phyloP scores from a whole-genome alignment of 2,797 vertebrate species.

The Dallia pectoralis region DNA sequence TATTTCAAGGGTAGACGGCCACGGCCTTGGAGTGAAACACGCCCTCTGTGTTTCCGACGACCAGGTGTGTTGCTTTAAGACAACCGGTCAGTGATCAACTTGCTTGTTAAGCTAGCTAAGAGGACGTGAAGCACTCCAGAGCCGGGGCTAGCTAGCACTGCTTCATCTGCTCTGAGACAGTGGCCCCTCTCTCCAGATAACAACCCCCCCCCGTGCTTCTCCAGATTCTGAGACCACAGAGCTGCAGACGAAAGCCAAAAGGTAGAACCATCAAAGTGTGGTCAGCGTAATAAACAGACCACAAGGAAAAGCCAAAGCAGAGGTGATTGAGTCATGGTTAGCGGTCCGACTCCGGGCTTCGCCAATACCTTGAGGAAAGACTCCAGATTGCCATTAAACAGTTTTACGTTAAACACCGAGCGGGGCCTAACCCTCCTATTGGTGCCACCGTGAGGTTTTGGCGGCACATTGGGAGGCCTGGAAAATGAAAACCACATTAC shows the following conservation, averaged over 20 bases:
- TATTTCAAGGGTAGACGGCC: too few species aligned
- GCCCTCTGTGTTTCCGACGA: constrained; percentile 2
- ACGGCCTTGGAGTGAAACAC: too few species aligned
- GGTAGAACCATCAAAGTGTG: neutral
- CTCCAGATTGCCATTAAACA: constrained; percentile 98
- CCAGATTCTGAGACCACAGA: neutral
- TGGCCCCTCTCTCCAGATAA: neutral
- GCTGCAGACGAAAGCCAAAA: constrained; percentile 10
- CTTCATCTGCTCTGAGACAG: neutral
- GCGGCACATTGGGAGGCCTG: constrained; percentile 89
- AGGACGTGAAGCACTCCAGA: too few species aligned
- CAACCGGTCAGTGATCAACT: too few species aligned
- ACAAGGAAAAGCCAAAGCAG: constrained; percentile 25
- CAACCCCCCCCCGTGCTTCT: constrained; percentile 4
- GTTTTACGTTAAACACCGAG: constrained; percentile 92
- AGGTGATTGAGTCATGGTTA: constrained; percentile 45
- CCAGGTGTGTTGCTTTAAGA: too few species aligned
- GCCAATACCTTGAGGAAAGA: constrained; percentile 92
- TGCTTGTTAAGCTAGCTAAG: too few species aligned
- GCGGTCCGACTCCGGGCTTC: constrained; percentile 44
- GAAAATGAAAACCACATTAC: constrained; percentile 51
- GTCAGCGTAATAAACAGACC: neutral
- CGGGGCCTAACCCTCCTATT: constrained; percentile 84
- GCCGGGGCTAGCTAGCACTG: too few species aligned
- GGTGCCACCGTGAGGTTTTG: constrained; percentile 85